Evolutionary conservation across 2,113 vertebrate species (phyloP), one percentile per base, ranked within the genome.

Genomic region (Onychostruthus taczanowskii): DNA sequence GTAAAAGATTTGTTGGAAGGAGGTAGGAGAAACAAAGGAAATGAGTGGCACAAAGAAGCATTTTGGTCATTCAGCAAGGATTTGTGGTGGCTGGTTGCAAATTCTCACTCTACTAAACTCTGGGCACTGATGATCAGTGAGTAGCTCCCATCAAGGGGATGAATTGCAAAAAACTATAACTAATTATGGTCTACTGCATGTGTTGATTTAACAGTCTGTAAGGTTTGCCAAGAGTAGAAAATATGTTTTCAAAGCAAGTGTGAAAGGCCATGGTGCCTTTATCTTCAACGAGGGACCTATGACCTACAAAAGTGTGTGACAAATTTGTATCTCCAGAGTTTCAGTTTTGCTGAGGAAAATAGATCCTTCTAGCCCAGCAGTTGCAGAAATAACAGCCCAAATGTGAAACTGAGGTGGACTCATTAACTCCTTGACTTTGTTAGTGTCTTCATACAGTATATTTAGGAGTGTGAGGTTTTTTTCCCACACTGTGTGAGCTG

Each of bases 231-330:
- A 11, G 56, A 47, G 16, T 6, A 73, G 46, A 67, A 70, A 62
- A 28, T 13, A 9, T 1, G 4, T 56, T 62, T 75, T 62, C 0
- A 0, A 19, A 53, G 49, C 5, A 9, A 52, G 3, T 58, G 16
- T 73, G 47, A 73, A 73, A 88, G 69, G 43, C 6, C 11, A 14
- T 7, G 9, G 8, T 67, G 8, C 10, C 11, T 77, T 88, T 39
- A 17, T 59, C 31, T 44, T 59, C 43, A 43, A 16, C 0, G 11
- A 39, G 16, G 15, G 20, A 46, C 20, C 26, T 56, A 13, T 27
- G 22, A 56, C 30, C 41, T 72, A 27, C 7, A 20, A 8, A 75
- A 62, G 6, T 3, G 3, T 44, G 8, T 37, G 28, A 68, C 16
- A 49, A 50, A 84, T 47, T 7, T 20, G 2, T 9, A 19, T 55